Evolutionary conservation across 2,113 vertebrate species (phyloP).

Genomic region (Cheilinus undulatus): DNA sequence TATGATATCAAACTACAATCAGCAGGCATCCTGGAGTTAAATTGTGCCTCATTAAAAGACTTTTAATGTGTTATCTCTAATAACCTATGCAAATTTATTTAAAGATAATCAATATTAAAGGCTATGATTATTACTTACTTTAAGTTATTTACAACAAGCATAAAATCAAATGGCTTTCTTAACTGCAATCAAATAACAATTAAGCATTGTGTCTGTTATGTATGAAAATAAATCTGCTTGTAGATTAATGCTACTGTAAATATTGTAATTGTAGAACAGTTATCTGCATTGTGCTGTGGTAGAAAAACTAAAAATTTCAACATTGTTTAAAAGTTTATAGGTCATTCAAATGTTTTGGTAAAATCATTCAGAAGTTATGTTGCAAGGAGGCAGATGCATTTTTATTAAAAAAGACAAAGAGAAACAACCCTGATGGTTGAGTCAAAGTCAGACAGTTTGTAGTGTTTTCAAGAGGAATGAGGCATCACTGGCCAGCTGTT

Average conservation of each 20-base stretch:
- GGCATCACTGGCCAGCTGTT: constrained; percentile 74
- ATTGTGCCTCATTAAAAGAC: constrained; percentile 41
- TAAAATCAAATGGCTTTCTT: constrained; percentile 4
- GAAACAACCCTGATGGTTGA: constrained; percentile 37
- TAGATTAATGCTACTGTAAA: background rate
- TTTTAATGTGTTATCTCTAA: constrained; percentile 45
- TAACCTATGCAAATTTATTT: constrained; percentile 27
- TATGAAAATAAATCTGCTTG: background rate
- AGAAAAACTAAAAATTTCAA: background rate
- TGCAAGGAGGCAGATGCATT: constrained; percentile 6
- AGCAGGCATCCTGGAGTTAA: constrained; percentile 17
- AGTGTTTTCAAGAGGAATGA: constrained; percentile 67
- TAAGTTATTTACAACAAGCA: constrained; percentile 18
- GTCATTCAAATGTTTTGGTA: constrained; percentile 1
- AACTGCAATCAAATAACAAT: constrained; percentile 33
- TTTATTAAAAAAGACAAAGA: constrained; percentile 32
- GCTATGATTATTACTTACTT: constrained; percentile 15
- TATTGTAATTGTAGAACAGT: background rate
- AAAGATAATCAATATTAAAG: constrained; percentile 22
- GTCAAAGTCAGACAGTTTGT: constrained; percentile 63
- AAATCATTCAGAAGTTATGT: background rate
- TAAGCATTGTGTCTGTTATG: background rate
- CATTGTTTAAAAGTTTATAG: background rate
- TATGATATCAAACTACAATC: constrained; percentile 37
- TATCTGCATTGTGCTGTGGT: background rate